A percentile compares a stretch with the other conserved stretches of the same genome.
phyloP scores from a whole-genome alignment of 2,888 invertebrate species.

The Lomographa bimaculata region DNA sequence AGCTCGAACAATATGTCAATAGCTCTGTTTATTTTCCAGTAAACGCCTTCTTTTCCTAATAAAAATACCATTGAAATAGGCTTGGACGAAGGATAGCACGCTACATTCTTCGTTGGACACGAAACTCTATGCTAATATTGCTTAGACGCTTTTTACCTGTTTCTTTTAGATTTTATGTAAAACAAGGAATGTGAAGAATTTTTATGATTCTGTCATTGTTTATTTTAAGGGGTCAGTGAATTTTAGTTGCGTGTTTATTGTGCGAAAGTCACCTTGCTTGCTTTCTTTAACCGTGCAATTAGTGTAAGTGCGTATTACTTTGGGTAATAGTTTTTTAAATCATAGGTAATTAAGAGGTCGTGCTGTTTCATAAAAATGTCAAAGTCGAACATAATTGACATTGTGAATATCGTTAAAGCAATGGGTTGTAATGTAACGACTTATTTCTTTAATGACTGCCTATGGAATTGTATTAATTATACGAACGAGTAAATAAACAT shows the following conservation, averaged over 20 bases:
- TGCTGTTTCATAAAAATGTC: neutral
- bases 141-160: slow-evolving; percentile 17
- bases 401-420: too few relatives aligned
- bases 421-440: too few relatives aligned
- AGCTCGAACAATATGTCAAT: slow-evolving; percentile 68
- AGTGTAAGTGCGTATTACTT: slow-evolving; percentile 21
- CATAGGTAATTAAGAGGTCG: slow-evolving; percentile 20
- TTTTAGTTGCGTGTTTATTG: slow-evolving; percentile 26
- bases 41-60: slow-evolving; percentile 67
- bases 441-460: too few relatives aligned
- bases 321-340: slow-evolving; percentile 18
- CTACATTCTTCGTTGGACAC: slow-evolving; percentile 57
- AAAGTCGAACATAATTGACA: slow-evolving; percentile 2
- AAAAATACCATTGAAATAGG: slow-evolving; percentile 71
- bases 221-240: slow-evolving; percentile 25
- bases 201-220: slow-evolving; percentile 20
- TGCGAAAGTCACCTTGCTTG: slow-evolving; percentile 30
- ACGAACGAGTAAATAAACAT: too few relatives aligned
- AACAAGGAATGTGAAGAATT: slow-evolving; percentile 24
- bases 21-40: slow-evolving; percentile 71
- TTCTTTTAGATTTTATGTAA: slow-evolving; percentile 19
- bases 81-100: slow-evolving; percentile 66
- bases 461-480: too few relatives aligned
- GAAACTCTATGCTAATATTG: slow-evolving; percentile 14
- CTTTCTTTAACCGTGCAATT: slow-evolving; percentile 22